Percentiles rank a stretch among this genome's conserved stretches.
Evolutionary conservation across 1,140 invertebrate genomes (phyloP).

Genomic region (Bombus superbus): DNA sequence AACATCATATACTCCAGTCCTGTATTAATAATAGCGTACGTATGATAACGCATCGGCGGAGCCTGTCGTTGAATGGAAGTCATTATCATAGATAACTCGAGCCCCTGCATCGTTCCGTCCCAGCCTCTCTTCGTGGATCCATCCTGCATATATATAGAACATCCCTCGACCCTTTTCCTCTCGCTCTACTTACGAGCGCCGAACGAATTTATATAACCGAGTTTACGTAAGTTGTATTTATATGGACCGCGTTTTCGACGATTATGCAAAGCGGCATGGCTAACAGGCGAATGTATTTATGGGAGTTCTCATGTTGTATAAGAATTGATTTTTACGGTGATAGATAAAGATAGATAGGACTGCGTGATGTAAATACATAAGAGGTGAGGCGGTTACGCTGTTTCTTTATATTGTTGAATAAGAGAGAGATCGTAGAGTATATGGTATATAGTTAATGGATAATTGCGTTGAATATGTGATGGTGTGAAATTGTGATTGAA

Average conservation of each 20-base stretch:
- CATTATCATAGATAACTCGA: constrained; percentile 44
- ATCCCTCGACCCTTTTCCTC: constrained; percentile 12
- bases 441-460: no score
- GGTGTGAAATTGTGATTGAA: not conserved
- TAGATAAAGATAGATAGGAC: not conserved
- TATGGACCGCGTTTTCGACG: not conserved
- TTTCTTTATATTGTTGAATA: not conserved
- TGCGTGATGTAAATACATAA: not conserved
- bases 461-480: not conserved
- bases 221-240: constrained; percentile 18
- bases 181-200: constrained; percentile 33
- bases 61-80: constrained; percentile 33
- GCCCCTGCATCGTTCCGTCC: not conserved
- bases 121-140: not conserved
- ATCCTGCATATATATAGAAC: constrained; percentile 12
- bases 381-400: not conserved
- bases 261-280: not conserved
- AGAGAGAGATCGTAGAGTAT: no score
- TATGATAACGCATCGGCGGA: constrained; percentile 29
- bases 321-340: not conserved
- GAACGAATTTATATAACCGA: constrained; percentile 28
- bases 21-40: constrained; percentile 41
- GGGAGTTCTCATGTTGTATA: not conserved
- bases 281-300: not conserved
- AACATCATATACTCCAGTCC: constrained; percentile 9